A percentile compares a stretch with the other conserved stretches of the same genome.
phyloP scores from a whole-genome alignment of 2,113 vertebrate species.

The Epinephelus lanceolatus region DNA sequence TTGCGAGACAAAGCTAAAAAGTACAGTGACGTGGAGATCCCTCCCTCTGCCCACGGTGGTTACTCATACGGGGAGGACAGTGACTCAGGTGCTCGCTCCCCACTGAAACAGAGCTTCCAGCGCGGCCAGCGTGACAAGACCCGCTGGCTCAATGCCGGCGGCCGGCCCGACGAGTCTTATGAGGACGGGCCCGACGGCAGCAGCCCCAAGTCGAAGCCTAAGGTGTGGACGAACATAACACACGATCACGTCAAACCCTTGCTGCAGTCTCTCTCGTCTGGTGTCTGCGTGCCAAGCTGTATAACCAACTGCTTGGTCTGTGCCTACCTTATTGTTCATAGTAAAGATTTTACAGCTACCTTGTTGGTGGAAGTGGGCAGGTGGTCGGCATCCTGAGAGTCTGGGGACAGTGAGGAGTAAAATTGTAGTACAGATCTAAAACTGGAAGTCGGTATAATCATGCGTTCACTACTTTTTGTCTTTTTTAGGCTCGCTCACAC shows the following conservation, averaged over 20 bases:
- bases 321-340: slow-evolving; percentile 99
- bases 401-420: slow-evolving; percentile 47
- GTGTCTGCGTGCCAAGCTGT: slow-evolving; percentile 99
- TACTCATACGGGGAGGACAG: slow-evolving; percentile 94
- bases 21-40: slow-evolving; percentile 93
- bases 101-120: slow-evolving; percentile 99
- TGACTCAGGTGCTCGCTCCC: slow-evolving; percentile 95
- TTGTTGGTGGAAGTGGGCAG: slow-evolving; percentile 78
- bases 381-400: slow-evolving; percentile 90
- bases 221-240: slow-evolving; percentile 99
- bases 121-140: slow-evolving; percentile 99
- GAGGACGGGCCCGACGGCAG: slow-evolving; percentile 94
- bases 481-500: background rate
- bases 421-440: background rate
- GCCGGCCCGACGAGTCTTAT: slow-evolving; percentile 91
- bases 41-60: slow-evolving; percentile 91
- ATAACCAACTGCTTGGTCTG: slow-evolving; percentile 99
- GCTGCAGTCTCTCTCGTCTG: slow-evolving; percentile 99
- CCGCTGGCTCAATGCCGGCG: slow-evolving; percentile 94
- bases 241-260: slow-evolving; percentile 99
- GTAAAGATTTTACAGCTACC: slow-evolving; percentile 93
- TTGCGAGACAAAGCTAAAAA: slow-evolving; percentile 98
- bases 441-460: background rate
- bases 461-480: background rate
- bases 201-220: slow-evolving; percentile 99